Conservation (phyloP, 2,888 invertebrate genomes). For the Euproctis similis region DNA sequence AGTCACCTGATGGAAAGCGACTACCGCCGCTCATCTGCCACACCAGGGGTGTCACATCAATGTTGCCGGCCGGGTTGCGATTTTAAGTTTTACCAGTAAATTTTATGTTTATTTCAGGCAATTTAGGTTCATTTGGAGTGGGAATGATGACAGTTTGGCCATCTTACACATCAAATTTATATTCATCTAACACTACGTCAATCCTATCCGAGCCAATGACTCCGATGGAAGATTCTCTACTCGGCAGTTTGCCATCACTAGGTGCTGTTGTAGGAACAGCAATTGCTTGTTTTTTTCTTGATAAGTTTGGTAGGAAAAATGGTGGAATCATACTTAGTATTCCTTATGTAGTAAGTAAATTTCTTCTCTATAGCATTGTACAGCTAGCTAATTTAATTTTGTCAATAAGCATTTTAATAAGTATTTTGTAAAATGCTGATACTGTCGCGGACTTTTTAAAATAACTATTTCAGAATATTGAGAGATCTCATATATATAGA, state of each 20-base stretch:
- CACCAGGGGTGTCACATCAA: too few relatives aligned
- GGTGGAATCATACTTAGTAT: constrained; percentile 46
- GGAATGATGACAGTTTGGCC: constrained; percentile 2
- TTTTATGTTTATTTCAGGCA: constrained; percentile 5
- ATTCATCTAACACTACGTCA: constrained; percentile 5
- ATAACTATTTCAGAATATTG: too few relatives aligned
- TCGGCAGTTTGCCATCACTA: constrained; percentile 44
- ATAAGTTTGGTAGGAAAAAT: constrained; percentile 38
- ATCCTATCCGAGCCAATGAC: constrained; percentile 24
- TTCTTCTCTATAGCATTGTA: too few relatives aligned
- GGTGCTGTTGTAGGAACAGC: constrained; percentile 40
- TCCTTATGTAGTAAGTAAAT: constrained; percentile 58
- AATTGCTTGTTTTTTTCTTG: constrained; percentile 29
- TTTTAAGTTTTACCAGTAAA: not conserved
- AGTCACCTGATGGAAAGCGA: too few relatives aligned
- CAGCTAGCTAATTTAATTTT: too few relatives aligned
- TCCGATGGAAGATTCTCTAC: constrained; percentile 36
- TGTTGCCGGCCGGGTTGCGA: too few relatives aligned
- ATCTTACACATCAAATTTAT: constrained; percentile 4
- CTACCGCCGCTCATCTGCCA: too few relatives aligned
- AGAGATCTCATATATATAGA: too few relatives aligned
- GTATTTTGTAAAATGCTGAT: too few relatives aligned
- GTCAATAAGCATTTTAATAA: too few relatives aligned
- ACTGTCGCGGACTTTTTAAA: too few relatives aligned
- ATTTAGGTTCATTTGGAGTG: constrained; percentile 1